Conservation (phyloP, 2,797 vertebrate genomes). For the Oryzias dopingdopingensis region DNA sequence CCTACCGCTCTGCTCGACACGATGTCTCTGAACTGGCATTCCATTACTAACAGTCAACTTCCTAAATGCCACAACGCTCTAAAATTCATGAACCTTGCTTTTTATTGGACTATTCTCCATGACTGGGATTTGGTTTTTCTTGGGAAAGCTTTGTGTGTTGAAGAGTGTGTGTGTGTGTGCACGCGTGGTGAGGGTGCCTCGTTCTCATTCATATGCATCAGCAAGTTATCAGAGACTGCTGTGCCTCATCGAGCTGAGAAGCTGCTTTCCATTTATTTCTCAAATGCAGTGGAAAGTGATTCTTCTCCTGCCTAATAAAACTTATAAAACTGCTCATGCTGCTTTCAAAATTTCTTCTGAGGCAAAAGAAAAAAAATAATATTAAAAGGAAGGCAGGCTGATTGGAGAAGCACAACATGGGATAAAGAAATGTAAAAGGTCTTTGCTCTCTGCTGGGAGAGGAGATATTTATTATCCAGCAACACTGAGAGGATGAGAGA, state of each 20-base stretch:
- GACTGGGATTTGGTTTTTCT: conserved; percentile 47
- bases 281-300: conserved; percentile 50
- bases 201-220: conserved; percentile 69
- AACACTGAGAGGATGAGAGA: neutral
- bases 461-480: conserved; percentile 36
- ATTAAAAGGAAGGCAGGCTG: conserved; percentile 11
- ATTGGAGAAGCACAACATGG: conserved; percentile 30
- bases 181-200: conserved; percentile 24
- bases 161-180: conserved; percentile 3
- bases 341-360: conserved; percentile 38
- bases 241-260: conserved; percentile 70
- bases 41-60: conserved; percentile 36
- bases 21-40: conserved; percentile 27
- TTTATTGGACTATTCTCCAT: conserved; percentile 50
- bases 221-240: conserved; percentile 68
- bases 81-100: conserved; percentile 33
- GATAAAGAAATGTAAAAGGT: conserved; percentile 23
- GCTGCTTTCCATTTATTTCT: conserved; percentile 69
- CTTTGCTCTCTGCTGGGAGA: conserved; percentile 1
- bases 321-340: conserved; percentile 38
- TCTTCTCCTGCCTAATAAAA: conserved; percentile 52
- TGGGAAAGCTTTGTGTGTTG: conserved; percentile 17
- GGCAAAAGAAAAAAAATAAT: conserved; percentile 19
- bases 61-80: conserved; percentile 18
- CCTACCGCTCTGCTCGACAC: conserved; percentile 24